Evolutionary conservation across 2,888 invertebrate species (phyloP), one percentile per base, ranked within the genome.

Genomic region (Pharmacophagus antenor): DNA sequence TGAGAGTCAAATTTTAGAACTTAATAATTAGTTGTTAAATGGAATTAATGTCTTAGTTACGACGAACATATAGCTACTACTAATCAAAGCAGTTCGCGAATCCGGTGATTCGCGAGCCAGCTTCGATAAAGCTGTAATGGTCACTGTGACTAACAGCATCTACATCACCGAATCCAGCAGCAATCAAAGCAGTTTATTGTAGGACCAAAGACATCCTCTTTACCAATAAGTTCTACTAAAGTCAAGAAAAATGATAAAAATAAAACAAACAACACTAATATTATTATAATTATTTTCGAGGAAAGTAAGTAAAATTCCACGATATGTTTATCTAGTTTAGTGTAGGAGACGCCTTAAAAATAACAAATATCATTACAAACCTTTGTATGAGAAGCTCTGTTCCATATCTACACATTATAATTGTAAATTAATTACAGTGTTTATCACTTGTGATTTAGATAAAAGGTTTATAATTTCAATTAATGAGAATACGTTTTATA

Each of bases 311-410:
- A 27, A 2, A 31, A 2, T 12, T 31, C 12, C 15, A 1, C 15
- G 15, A 12, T 0, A 15, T 10, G 10, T 12, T 10, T 31, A 15
- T 31, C 15, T 15, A 15, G 10, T 1, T 12, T 12, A 31, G 31
- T 15, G 15, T 10, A n/a, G n/a, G n/a, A 31, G 15, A 31, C 7
- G 31, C 12, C 15, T 12, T 31, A 5, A 37, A 37, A 37, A 37
- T 37, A 37, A n/a, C 5, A n/a, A 5, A 37, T n/a, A 8, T 18
- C 18, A 20, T 42, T 55, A 56, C 55, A 55, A 60, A 56, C 60
- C 51, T 60, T 56, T 44, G 31, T 6, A 22, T 6, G 25, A 46
- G 50, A 37, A 23, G 37, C 10, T 46, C 51, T 49, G 44, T 27
- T 42, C 25, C 54, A 23, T 21, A 20, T 44, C 44, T 57, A 51